phyloP scores from a whole-genome alignment of 2,797 vertebrate species.

The Notolepis coatsorum region DNA sequence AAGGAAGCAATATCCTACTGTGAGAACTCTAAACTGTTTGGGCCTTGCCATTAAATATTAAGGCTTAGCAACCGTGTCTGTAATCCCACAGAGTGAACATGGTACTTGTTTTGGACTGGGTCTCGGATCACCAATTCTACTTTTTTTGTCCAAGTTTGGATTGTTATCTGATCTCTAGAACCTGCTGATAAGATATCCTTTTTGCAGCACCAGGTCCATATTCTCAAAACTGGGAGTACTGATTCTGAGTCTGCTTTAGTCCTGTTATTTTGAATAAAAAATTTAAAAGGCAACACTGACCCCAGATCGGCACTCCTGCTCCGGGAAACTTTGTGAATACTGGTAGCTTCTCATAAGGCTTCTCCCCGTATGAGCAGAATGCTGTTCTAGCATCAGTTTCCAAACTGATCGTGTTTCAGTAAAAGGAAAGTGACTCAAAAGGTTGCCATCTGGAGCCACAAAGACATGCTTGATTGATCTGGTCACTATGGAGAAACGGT shows the following conservation, averaged over 20 bases:
- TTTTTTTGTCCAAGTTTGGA: no score
- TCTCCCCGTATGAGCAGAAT: no score
- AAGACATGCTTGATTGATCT: constrained; percentile 3
- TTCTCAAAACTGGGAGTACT: no score
- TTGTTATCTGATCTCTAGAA: neutral
- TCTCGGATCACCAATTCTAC: neutral
- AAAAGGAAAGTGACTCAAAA: no score
- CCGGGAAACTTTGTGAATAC: no score
- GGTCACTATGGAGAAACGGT: neutral
- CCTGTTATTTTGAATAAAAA: no score
- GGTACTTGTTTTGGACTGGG: neutral
- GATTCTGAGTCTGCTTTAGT: no score
- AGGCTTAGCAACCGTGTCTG: neutral
- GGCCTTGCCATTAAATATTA: neutral
- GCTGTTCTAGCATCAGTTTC: no score
- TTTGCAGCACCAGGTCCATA: constrained; percentile 40
- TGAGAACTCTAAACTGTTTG: neutral
- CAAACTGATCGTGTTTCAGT: no score
- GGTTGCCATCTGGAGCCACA: constrained; percentile 6
- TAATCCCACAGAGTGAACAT: neutral
- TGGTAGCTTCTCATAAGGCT: no score
- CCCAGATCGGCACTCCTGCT: no score
- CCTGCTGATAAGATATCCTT: constrained; percentile 6
- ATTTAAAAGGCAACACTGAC: no score
- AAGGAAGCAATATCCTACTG: neutral